Percentiles rank a stretch among this genome's conserved stretches.
Evolutionary conservation across 2,797 vertebrate species (phyloP).

Genomic region (Strix occidentalis): DNA sequence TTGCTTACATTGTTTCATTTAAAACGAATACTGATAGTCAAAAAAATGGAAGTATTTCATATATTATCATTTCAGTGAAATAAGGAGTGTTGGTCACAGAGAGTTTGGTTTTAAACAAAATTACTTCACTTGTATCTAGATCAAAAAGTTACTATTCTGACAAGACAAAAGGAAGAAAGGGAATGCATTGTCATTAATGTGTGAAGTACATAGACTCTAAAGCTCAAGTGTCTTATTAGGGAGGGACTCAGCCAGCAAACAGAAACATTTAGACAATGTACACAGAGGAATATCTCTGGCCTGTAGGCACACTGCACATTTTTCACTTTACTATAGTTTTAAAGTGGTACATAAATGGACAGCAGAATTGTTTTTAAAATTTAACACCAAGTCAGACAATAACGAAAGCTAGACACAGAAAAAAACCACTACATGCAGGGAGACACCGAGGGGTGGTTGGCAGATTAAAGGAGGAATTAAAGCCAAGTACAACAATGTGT

Average conservation of each 20-base stretch:
- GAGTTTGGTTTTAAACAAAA: background rate
- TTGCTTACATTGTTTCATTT: background rate
- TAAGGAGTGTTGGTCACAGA: background rate
- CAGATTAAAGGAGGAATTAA: background rate
- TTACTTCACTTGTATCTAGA: background rate
- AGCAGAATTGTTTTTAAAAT: background rate
- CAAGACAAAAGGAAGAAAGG: background rate
- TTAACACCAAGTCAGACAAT: background rate
- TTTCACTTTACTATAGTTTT: background rate
- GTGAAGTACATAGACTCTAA: background rate
- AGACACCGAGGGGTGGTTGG: background rate
- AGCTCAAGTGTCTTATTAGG: background rate
- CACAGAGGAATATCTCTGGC: background rate
- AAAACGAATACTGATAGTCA: background rate
- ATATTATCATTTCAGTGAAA: background rate
- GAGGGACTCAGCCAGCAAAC: background rate
- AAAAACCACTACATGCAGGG: rapidly evolving
- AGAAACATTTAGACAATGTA: background rate
- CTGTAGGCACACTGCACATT: background rate
- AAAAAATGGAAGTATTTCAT: background rate
- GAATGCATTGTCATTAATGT: background rate
- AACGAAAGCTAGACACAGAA: background rate
- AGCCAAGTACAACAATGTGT: background rate
- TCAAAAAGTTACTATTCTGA: background rate
- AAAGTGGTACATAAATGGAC: background rate